phyloP scores from a whole-genome alignment of 2,888 invertebrate genomes.

The Lithophane semibrunnea region DNA sequence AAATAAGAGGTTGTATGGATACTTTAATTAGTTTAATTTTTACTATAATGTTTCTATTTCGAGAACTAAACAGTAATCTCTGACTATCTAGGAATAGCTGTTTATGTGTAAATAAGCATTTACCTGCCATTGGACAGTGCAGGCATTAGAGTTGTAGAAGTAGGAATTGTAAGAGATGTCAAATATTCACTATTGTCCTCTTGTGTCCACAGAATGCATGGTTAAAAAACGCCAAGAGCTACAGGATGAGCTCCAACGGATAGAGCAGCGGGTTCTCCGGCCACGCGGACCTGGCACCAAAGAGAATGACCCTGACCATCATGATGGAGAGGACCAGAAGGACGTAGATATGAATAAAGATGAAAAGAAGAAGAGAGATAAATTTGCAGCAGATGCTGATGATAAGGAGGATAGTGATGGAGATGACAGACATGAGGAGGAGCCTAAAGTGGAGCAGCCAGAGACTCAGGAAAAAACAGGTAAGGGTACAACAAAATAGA shows the following conservation, averaged over 20 bases:
- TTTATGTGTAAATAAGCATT: constrained; percentile 12
- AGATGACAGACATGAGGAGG: constrained; percentile 79
- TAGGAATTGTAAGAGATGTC: background rate
- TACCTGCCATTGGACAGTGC: constrained; percentile 1
- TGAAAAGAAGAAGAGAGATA: constrained; percentile 60
- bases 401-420: constrained; percentile 86
- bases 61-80: background rate
- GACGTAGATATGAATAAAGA: constrained; percentile 52
- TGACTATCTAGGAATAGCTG: background rate
- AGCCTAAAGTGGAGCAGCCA: constrained; percentile 45
- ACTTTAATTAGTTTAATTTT: background rate
- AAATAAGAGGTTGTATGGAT: background rate
- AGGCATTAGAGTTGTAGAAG: background rate
- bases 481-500: constrained; percentile 23
- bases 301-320: constrained; percentile 78
- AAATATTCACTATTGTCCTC: background rate
- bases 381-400: constrained; percentile 71
- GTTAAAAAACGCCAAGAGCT: constrained; percentile 91
- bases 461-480: constrained; percentile 55
- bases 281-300: constrained; percentile 77
- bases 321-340: constrained; percentile 50
- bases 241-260: constrained; percentile 91
- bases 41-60: constrained; percentile 11
- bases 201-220: constrained; percentile 90
- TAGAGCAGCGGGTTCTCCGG: constrained; percentile 90